A percentile compares a stretch with the other conserved stretches of the same genome.
phyloP scores from a whole-genome alignment of 1,140 invertebrate species.

The Anastrepha ludens region DNA sequence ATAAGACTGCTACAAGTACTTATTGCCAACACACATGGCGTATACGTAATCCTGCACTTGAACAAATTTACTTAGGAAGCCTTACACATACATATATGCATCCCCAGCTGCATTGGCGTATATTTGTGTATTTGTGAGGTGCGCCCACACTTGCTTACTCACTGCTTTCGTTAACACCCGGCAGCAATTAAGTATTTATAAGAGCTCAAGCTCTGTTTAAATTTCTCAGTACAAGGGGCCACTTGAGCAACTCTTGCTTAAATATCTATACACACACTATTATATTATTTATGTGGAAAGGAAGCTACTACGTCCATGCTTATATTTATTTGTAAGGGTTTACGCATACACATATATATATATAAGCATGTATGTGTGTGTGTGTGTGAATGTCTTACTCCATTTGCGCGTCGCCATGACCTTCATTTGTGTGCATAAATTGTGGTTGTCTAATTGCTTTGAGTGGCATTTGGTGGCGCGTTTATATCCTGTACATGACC shows the following conservation, averaged over 20 bases:
- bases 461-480: conserved; percentile 13
- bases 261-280: not conserved
- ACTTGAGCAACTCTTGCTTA: conserved; percentile 10
- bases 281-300: not conserved
- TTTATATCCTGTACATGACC: not conserved
- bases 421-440: conserved; percentile 6
- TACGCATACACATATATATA: too few species aligned
- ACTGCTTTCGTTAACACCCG: conserved; percentile 29
- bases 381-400: not conserved
- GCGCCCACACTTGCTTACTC: conserved; percentile 8
- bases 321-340: too few species aligned
- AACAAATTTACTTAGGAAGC: too few species aligned
- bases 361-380: too few species aligned
- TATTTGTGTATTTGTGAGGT: not conserved
- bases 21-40: too few species aligned
- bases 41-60: too few species aligned
- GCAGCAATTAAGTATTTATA: conserved; percentile 46
- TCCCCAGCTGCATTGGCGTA: not conserved
- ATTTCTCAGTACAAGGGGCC: not conserved
- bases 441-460: conserved; percentile 25
- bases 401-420: not conserved
- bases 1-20: too few species aligned
- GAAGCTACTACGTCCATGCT: too few species aligned
- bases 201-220: not conserved
- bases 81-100: not conserved